Conservation (phyloP, 1,140 invertebrate species). For the Musca vetustissima region DNA sequence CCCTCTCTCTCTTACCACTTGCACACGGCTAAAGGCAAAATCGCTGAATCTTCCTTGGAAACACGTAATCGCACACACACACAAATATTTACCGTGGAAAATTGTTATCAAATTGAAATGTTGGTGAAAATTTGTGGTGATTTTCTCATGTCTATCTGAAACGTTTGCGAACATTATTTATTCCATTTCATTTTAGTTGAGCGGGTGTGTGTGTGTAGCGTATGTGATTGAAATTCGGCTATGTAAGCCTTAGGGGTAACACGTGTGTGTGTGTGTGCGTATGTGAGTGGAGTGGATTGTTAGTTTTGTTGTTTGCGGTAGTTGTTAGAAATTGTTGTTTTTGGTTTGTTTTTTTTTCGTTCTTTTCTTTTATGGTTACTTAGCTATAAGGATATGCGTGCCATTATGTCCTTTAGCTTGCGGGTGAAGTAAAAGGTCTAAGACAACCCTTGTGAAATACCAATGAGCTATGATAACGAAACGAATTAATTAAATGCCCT, state of each 20-base stretch:
- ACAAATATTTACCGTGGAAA: slow-evolving; percentile 23
- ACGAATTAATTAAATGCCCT: slow-evolving; percentile 21
- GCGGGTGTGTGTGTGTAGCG: neutral
- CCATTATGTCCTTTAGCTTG: too few relatives aligned
- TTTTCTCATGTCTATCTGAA: neutral
- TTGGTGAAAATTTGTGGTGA: slow-evolving; percentile 23
- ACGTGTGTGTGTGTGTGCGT: neutral
- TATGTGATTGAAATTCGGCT: neutral
- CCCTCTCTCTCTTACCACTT: neutral
- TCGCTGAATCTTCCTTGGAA: neutral
- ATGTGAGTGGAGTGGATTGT: too few relatives aligned
- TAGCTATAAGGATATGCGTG: too few relatives aligned
- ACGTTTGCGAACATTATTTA: neutral
- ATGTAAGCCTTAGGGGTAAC: slow-evolving; percentile 2
- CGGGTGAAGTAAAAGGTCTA: neutral
- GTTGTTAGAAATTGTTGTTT: neutral
- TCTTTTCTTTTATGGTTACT: too few relatives aligned
- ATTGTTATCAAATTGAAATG: slow-evolving; percentile 24
- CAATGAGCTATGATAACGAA: neutral
- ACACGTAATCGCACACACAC: slow-evolving; percentile 4
- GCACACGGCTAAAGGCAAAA: neutral
- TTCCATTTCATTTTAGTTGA: neutral
- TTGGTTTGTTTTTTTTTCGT: too few relatives aligned
- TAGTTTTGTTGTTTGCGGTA: too few relatives aligned
- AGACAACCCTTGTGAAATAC: neutral